A percentile compares a stretch with the other conserved stretches of the same genome.
Conservation (phyloP, 2,113 vertebrate species). For the Ahaetulla prasina region DNA sequence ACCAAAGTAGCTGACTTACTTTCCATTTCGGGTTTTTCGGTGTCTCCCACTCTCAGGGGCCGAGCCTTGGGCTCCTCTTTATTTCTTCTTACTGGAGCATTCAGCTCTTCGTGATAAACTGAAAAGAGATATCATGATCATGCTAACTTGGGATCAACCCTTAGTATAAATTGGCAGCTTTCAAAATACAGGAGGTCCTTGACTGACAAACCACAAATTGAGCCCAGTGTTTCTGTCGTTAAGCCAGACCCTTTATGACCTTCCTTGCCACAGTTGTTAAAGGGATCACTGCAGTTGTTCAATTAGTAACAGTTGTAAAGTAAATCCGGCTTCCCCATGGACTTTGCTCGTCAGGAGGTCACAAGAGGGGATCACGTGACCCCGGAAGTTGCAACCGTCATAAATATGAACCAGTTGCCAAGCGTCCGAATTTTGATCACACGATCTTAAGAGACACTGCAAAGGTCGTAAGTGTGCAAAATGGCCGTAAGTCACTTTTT, state of each 20-base stretch:
- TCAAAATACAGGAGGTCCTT: neutral
- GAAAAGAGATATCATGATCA: neutral
- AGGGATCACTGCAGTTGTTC: neutral
- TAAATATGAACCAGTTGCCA: too few relatives aligned
- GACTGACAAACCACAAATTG: neutral
- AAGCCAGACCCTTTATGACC: neutral
- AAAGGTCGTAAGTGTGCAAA: neutral
- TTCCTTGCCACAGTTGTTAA: neutral
- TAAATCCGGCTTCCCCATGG: too few relatives aligned
- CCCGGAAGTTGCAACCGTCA: too few relatives aligned
- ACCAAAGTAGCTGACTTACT: conserved; percentile 68
- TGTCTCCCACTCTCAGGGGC: conserved; percentile 91
- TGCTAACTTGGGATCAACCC: neutral
- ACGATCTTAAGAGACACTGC: too few relatives aligned
- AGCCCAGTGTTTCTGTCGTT: neutral
- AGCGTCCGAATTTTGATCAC: too few relatives aligned
- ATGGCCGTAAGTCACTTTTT: too few relatives aligned
- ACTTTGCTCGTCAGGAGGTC: too few relatives aligned
- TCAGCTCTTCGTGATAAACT: conserved; percentile 95
- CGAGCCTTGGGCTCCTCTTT: conserved; percentile 94
- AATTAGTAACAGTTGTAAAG: too few relatives aligned
- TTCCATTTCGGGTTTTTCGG: conserved; percentile 90
- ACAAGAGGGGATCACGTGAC: too few relatives aligned
- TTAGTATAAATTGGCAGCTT: neutral
- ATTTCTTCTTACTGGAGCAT: conserved; percentile 87